Conservation (phyloP, 2,888 invertebrate genomes). For the Sussaba pulchella region DNA sequence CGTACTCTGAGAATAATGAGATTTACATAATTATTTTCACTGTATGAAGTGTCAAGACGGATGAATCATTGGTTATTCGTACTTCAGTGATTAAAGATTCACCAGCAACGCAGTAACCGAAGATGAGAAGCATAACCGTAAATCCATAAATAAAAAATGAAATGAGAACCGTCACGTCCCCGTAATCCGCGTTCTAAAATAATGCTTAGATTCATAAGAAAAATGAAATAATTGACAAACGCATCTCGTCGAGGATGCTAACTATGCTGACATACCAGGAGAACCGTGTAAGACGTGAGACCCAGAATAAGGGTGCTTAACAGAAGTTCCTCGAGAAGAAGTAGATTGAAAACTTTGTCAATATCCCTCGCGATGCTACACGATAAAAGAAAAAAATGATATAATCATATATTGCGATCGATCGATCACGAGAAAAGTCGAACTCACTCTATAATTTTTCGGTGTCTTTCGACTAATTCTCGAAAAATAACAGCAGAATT, state of each 20-base stretch:
- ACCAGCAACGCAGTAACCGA: conserved; percentile 63
- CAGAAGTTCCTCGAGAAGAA: conserved; percentile 59
- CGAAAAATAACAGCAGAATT: conserved; percentile 26
- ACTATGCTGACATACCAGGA: too few species aligned
- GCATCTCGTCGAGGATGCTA: too few species aligned
- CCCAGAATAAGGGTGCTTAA: conserved; percentile 51
- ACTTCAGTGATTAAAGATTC: conserved; percentile 63
- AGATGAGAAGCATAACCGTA: conserved; percentile 57
- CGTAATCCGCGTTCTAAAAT: conserved; percentile 49
- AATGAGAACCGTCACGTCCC: conserved; percentile 44
- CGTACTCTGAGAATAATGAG: conserved; percentile 14
- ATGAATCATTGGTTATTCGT: not conserved
- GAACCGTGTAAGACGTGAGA: conserved; percentile 50
- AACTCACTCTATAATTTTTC: conserved; percentile 47
- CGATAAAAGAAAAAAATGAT: not conserved
- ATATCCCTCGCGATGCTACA: conserved; percentile 51
- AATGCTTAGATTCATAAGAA: not conserved
- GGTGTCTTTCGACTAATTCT: conserved; percentile 43
- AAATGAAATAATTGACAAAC: too few species aligned
- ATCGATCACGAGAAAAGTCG: not conserved
- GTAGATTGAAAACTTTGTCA: conserved; percentile 46
- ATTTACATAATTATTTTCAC: not conserved
- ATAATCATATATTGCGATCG: not conserved
- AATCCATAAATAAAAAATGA: conserved; percentile 43
- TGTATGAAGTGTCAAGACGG: not conserved